phyloP scores from a whole-genome alignment of 2,797 vertebrate genomes.

The Bradypodion pumilum region DNA sequence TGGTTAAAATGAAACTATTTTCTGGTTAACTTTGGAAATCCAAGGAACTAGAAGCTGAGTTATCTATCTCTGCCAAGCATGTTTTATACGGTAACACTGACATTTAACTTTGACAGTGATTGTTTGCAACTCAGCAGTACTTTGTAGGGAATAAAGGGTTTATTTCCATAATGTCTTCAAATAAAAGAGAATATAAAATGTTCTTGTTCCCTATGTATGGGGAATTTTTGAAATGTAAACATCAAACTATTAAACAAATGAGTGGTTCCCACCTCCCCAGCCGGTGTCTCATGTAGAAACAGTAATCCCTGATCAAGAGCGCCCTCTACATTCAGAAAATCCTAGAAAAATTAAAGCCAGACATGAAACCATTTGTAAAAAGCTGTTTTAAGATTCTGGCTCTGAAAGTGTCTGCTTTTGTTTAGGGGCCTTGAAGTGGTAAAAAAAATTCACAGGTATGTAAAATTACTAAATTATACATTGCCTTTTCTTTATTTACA shows the following conservation, averaged over 20 bases:
- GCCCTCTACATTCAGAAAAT: slow-evolving; percentile 79
- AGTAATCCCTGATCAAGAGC: slow-evolving; percentile 79
- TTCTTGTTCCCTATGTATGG: slow-evolving; percentile 57
- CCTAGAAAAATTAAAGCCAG: slow-evolving; percentile 54
- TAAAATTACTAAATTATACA: slow-evolving; percentile 31
- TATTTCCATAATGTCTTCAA: slow-evolving; percentile 63
- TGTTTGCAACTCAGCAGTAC: slow-evolving; percentile 52
- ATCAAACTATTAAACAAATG: slow-evolving; percentile 61
- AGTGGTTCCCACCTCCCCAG: slow-evolving; percentile 10
- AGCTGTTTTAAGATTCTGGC: slow-evolving; percentile 51
- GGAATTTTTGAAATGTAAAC: slow-evolving; percentile 71
- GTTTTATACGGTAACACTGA: slow-evolving; percentile 64
- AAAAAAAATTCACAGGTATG: slow-evolving; percentile 39
- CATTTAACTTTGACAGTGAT: slow-evolving; percentile 58
- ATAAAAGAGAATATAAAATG: slow-evolving; percentile 67
- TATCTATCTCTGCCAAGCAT: slow-evolving; percentile 59
- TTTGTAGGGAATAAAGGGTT: slow-evolving; percentile 47
- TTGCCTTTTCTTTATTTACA: background rate
- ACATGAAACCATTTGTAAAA: slow-evolving; percentile 43
- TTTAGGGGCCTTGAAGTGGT: slow-evolving; percentile 31
- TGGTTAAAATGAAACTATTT: slow-evolving; percentile 53
- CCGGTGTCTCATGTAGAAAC: slow-evolving; percentile 49
- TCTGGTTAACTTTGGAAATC: slow-evolving; percentile 50
- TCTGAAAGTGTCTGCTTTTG: slow-evolving; percentile 52
- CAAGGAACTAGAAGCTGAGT: slow-evolving; percentile 50